A percentile compares a stretch with the other conserved stretches of the same genome.
Evolutionary conservation across 2,113 vertebrate species (phyloP).

Genomic region (Prietella phreatophila): DNA sequence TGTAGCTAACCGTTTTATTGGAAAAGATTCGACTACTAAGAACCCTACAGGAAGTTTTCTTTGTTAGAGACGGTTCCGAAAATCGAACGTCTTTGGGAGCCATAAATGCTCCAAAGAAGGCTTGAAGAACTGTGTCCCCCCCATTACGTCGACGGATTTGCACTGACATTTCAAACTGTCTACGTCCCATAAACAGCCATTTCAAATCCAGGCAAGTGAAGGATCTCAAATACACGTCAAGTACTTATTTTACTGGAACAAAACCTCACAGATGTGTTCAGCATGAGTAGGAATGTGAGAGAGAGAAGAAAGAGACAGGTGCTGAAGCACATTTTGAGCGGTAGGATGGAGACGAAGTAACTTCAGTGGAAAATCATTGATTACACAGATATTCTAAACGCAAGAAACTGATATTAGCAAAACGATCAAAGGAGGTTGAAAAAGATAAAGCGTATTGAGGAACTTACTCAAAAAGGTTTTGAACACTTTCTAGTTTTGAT

Average conservation of each 20-base stretch:
- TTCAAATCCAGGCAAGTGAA: neutral
- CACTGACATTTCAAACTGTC: neutral
- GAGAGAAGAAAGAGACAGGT: neutral
- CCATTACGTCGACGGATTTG: neutral
- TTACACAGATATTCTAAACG: neutral
- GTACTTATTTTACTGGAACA: neutral
- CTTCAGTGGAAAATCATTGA: neutral
- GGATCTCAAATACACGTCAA: neutral
- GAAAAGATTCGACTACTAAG: neutral
- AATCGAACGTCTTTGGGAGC: neutral
- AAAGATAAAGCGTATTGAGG: neutral
- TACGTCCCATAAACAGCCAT: neutral
- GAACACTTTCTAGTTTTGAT: neutral
- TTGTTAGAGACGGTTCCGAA: neutral
- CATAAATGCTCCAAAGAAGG: neutral
- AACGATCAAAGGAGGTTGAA: neutral
- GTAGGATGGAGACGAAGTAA: neutral
- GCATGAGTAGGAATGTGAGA: neutral
- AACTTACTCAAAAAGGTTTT: neutral
- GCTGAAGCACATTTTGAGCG: neutral
- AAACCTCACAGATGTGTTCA: slow-evolving; percentile 15
- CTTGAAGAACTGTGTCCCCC: neutral
- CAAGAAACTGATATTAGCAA: neutral
- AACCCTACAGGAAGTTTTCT: neutral
- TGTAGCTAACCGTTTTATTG: neutral